These are phyloP conservation scores for Stichopus chloronotus DNA, from an alignment of 35 echinoderm and acorn worm genomes.

Conservation along the genomic window DNA sequence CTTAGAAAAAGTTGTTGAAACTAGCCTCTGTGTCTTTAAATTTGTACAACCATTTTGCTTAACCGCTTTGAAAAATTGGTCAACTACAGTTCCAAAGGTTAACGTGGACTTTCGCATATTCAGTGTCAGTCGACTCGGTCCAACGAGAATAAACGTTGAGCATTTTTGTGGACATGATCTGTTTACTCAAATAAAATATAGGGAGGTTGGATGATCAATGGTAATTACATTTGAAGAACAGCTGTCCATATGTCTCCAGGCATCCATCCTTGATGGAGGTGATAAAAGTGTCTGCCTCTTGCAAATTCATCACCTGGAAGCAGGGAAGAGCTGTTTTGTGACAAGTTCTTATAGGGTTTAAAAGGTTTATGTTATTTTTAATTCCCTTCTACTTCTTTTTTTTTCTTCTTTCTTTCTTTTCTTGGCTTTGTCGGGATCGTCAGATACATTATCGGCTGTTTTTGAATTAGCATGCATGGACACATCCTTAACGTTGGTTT, in stretches of 20 bases:
- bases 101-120: not conserved
- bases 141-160: not conserved
- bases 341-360: slow-evolving; percentile 10
- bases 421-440: not conserved
- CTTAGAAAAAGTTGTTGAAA: too few relatives aligned
- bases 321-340: not conserved
- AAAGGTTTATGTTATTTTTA: slow-evolving; percentile 18
- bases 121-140: not conserved
- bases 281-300: slow-evolving; percentile 14
- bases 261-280: slow-evolving; percentile 43
- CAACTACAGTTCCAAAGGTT: too few relatives aligned
- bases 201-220: slow-evolving; percentile 21
- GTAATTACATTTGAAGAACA: slow-evolving; percentile 43
- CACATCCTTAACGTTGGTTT: not conserved
- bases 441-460: not conserved
- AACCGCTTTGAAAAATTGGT: too few relatives aligned
- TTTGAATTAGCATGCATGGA: not conserved
- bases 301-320: slow-evolving; percentile 15
- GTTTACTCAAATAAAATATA: not conserved
- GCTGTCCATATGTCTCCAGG: slow-evolving; percentile 44
- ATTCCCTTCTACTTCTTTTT: not conserved
- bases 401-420: not conserved
- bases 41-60: too few relatives aligned
- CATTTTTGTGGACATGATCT: slow-evolving; percentile 3
- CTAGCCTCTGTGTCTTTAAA: too few relatives aligned